Base-by-base conservation (phyloP, 2,113 vertebrate genomes). In the Euleptes europaea region DNA sequence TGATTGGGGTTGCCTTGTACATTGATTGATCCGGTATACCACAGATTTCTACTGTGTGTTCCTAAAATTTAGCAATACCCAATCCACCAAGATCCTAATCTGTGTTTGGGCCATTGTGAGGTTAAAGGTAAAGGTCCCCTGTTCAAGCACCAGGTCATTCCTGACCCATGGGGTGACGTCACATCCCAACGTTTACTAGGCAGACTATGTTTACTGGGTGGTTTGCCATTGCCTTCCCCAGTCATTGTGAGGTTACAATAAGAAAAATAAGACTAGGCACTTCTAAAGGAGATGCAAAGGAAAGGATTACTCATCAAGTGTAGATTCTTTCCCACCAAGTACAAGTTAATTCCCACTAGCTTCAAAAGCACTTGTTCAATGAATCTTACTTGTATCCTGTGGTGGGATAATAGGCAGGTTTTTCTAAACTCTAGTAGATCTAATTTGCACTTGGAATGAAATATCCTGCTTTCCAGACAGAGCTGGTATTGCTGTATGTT, bases 381-480 rank as follows among this genome's bases (percentile, higher is more conserved):
- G 38, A 47, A 12, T 71, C 51, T 60, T 57, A 44, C 65, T 26
- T 4, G n/a, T 75, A 82, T 82, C 71, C 71, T 84, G 44, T 79
- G 57, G 76, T 54, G 69, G 81, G 35, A 85, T 69, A 84, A 82
- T 51, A 19, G 66, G 14, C 4, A 57, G n/a, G 19, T 26, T 31
- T 3, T 88, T 31, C 0, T 67, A 38, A 92, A 77, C n/a, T 0
- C 19, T 3, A 40, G 9, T 69, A 44, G 86, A 87, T 76, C 69
- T 54, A n/a, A 80, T 82, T 73, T 90, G 1, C 1, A 82, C 88
- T 82, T 86, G 17, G 28, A 89, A 76, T 89, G 80, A 2, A 78
- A 67, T 9, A 84, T 72, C 44, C 75, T 51, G 28, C 57, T 83
- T 65, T 83, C 31, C 44, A 19, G 33, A 63, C 38, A 54, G 57